phyloP scores from a whole-genome alignment of 1,140 invertebrate species.

The Manduca sexta region DNA sequence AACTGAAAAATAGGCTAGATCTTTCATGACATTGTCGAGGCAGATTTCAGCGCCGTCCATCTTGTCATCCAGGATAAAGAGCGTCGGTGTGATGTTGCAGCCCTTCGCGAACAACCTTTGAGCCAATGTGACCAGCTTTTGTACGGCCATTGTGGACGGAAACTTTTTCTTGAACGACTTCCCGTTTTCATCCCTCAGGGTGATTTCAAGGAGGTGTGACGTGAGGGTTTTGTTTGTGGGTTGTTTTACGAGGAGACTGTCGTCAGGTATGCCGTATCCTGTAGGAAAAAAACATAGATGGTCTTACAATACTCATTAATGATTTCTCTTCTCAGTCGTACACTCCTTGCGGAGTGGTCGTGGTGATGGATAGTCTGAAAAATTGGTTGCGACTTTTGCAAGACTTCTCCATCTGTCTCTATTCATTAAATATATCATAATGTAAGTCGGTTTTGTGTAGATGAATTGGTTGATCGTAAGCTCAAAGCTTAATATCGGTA shows the following conservation, averaged over 20 bases:
- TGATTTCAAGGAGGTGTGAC: conserved; percentile 79
- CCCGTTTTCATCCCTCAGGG: conserved; percentile 75
- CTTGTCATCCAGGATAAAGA: conserved; percentile 71
- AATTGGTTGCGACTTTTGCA: too few species aligned
- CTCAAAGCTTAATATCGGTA: too few species aligned
- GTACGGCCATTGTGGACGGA: conserved; percentile 85
- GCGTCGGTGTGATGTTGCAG: conserved; percentile 52
- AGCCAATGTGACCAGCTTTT: conserved; percentile 84
- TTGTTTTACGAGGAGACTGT: conserved; percentile 77
- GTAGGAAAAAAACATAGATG: conserved; percentile 49
- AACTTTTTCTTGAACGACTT: conserved; percentile 80
- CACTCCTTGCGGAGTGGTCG: too few species aligned
- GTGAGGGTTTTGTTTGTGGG: conserved; percentile 77
- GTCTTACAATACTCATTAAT: too few species aligned
- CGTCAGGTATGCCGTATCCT: conserved; percentile 88
- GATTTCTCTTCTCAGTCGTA: too few species aligned
- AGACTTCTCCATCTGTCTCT: too few species aligned
- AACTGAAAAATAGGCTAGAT: conserved; percentile 87
- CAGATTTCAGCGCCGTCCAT: conserved; percentile 79
- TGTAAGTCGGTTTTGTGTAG: too few species aligned
- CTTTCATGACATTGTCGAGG: conserved; percentile 86
- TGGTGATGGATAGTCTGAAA: too few species aligned
- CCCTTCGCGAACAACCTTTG: conserved; percentile 78
- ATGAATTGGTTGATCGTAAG: too few species aligned
- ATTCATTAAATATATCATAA: too few species aligned